Evolutionary conservation across 1,140 invertebrate species (phyloP).

Genomic region (Zelostemma sp.): DNA sequence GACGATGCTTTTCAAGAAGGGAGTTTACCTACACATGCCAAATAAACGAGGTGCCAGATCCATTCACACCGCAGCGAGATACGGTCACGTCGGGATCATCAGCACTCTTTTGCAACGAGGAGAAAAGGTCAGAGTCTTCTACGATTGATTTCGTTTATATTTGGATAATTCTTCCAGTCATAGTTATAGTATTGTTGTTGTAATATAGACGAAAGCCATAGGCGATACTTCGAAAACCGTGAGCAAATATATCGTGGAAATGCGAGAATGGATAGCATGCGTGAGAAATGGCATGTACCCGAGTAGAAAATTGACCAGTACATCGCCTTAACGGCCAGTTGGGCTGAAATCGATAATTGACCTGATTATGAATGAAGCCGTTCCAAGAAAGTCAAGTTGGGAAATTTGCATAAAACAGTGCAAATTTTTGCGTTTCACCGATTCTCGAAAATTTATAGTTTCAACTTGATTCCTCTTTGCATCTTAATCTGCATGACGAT

Average conservation of each 20-base stretch:
- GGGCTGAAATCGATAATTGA: slow-evolving; percentile 42
- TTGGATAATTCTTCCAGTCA: slow-evolving; percentile 19
- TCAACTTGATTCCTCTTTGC: too few species aligned
- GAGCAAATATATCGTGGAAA: slow-evolving; percentile 41
- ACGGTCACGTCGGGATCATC: slow-evolving; percentile 97
- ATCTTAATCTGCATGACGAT: too few species aligned
- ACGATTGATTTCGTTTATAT: not conserved
- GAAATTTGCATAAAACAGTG: not conserved
- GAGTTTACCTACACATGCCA: slow-evolving; percentile 99
- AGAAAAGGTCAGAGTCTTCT: slow-evolving; percentile 81
- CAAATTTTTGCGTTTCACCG: not conserved
- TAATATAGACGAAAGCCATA: slow-evolving; percentile 47
- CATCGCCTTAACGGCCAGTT: slow-evolving; percentile 25
- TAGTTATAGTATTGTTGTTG: slow-evolving; percentile 46
- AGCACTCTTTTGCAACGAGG: slow-evolving; percentile 95
- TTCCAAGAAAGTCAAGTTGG: slow-evolving; percentile 9
- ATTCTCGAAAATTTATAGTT: too few species aligned
- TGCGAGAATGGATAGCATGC: slow-evolving; percentile 38
- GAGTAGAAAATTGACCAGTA: slow-evolving; percentile 46
- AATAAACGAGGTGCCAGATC: slow-evolving; percentile 95
- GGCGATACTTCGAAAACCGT: slow-evolving; percentile 46
- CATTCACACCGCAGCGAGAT: slow-evolving; percentile 91
- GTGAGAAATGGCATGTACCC: slow-evolving; percentile 33
- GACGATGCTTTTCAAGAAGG: slow-evolving; percentile 98
- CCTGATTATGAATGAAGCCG: slow-evolving; percentile 28